Base-by-base conservation (phyloP, 2,113 vertebrate species). In the Osmerus mordax region DNA sequence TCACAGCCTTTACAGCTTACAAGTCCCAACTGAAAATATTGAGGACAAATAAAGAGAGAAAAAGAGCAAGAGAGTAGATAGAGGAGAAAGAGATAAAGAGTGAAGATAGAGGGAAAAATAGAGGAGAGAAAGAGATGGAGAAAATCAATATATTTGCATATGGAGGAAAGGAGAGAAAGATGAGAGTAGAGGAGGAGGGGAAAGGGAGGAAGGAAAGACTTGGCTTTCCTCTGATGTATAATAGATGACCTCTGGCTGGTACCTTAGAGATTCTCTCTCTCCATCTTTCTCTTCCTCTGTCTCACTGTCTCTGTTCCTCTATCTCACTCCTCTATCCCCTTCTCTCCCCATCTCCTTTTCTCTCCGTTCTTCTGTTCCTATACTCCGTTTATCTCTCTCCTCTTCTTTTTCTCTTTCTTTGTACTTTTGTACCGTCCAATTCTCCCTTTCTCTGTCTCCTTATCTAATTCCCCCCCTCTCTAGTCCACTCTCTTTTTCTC, bases 221-320 rank as follows among this genome's bases (percentile, higher is more conserved):
- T 15, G 9, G 25, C 13, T 54, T 73, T 83, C 60, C 54, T 70
- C 65, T 81, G 76, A 87, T 89, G 82, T 86, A 89, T 87, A 83
- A 88, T 89, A 79, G 77, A 89, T 90, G 80, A 87, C 70, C 77
- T 74, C 83, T 74, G 72, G 74, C 83, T 83, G 82, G 9, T 5
- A 14, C 25, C 62, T 14, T 32, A 15, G 3, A 32, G 8, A 23
- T 21, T 62, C 41, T 36, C 7, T 68, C 36, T 62, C 16, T 74
- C 13, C 5, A 13, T n/a, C 5, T 68, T 18, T 25, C 59, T 63
- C 25, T 23, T 23, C 15, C 13, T 21, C 52, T 66, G 18, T 47
- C 56, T 76, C 69, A 16, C 29, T 28, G 21, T 59, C 67, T 29
- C 23, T 41, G 7, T 55, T 5, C 25, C 25, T 28, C 65, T 82